phyloP scores from a whole-genome alignment of 2,888 invertebrate species.

The Iphiclides podalirius region DNA sequence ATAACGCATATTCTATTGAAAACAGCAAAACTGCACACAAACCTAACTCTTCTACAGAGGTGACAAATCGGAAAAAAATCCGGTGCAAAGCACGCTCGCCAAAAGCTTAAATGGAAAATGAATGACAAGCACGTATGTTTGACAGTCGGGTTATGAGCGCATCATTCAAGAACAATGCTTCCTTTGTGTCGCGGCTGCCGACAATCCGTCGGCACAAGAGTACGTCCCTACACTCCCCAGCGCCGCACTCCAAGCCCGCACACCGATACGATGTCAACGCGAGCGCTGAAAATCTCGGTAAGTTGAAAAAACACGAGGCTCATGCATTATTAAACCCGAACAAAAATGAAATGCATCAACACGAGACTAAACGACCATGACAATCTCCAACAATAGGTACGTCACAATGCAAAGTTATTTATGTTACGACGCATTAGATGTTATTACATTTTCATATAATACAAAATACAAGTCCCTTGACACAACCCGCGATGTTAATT shows the following conservation, averaged over 20 bases:
- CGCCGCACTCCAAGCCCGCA: conserved; percentile 81
- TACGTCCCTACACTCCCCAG: conserved; percentile 88
- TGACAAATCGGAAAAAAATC: not conserved
- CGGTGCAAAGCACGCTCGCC: conserved; percentile 20
- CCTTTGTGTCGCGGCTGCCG: conserved; percentile 94
- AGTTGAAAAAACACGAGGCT: conserved; percentile 34
- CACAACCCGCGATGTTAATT: conserved; percentile 17
- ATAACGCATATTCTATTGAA: too few relatives aligned
- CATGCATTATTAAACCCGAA: conserved; percentile 19
- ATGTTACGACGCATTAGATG: conserved; percentile 16
- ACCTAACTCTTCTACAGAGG: too few relatives aligned
- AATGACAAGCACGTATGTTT: conserved; percentile 38
- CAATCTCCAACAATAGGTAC: conserved; percentile 20
- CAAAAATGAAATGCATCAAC: conserved; percentile 24
- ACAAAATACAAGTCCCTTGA: conserved; percentile 9
- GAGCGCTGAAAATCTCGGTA: conserved; percentile 88
- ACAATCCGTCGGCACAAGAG: conserved; percentile 91
- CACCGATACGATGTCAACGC: conserved; percentile 86
- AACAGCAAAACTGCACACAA: too few relatives aligned
- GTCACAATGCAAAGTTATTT: conserved; percentile 22
- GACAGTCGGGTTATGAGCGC: conserved; percentile 85
- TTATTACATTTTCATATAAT: conserved; percentile 7
- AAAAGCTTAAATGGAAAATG: conserved; percentile 18
- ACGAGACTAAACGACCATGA: conserved; percentile 23
- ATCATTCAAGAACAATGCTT: conserved; percentile 96